phyloP scores from a whole-genome alignment of 92 coral and sea anemone genomes.

The Zoanthus sociatus region DNA sequence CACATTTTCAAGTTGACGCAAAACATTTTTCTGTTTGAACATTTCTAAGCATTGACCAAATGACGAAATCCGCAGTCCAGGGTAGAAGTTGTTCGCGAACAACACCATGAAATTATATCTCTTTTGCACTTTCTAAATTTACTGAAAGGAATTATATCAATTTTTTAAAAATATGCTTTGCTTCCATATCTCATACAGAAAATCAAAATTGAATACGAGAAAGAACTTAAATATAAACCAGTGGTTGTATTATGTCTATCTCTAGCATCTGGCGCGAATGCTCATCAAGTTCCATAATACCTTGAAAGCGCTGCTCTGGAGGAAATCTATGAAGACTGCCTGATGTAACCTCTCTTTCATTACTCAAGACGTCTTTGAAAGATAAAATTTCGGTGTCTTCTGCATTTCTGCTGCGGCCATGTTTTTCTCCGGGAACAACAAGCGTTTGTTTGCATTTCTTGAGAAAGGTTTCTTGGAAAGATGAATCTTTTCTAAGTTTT shows the following conservation, averaged over 20 bases:
- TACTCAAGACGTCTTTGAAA: background rate
- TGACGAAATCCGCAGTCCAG: no score
- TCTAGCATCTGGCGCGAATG: background rate
- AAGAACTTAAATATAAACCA: background rate
- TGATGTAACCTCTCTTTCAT: background rate
- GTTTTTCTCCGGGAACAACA: background rate
- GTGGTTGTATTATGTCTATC: background rate
- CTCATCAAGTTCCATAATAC: background rate
- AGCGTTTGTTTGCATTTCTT: background rate
- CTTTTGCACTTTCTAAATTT: no score
- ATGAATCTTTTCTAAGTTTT: no score
- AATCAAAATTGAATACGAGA: no score
- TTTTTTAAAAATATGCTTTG: no score
- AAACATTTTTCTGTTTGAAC: no score
- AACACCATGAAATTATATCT: no score
- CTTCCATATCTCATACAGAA: no score
- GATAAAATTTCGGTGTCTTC: background rate
- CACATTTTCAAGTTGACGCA: no score
- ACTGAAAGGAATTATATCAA: no score
- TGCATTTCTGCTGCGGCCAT: background rate
- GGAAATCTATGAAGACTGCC: background rate
- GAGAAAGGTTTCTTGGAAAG: background rate
- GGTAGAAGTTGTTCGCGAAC: no score
- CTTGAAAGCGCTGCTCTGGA: background rate
- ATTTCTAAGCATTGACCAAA: no score